Evolutionary conservation across 2,888 invertebrate genomes (phyloP).

Genomic region (Octodonta nipae): DNA sequence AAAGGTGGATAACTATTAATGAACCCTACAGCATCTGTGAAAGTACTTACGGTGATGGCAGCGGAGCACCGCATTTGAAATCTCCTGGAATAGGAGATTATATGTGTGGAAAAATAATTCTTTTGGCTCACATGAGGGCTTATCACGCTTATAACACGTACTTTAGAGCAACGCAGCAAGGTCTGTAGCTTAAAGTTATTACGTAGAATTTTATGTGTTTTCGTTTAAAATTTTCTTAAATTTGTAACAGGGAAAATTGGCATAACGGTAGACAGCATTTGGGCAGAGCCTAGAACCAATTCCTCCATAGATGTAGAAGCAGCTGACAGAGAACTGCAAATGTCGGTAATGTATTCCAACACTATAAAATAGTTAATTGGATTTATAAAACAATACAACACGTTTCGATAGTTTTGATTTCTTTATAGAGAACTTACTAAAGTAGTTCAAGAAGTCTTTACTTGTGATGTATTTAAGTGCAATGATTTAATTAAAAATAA

Average conservation of each 20-base stretch:
- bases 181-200: no score
- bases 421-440: no score
- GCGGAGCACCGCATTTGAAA: constrained; percentile 37
- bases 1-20: constrained; percentile 44
- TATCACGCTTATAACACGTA: constrained; percentile 50
- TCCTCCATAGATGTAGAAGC: constrained; percentile 40
- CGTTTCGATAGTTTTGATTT: no score
- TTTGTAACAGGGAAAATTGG: constrained; percentile 46
- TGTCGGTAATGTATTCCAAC: no score
- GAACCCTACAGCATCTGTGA: constrained; percentile 35
- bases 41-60: constrained; percentile 27
- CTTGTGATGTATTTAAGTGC: no score
- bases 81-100: constrained; percentile 47
- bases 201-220: no score
- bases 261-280: constrained; percentile 43
- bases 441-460: no score
- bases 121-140: constrained; percentile 50
- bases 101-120: constrained; percentile 46
- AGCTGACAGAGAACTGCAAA: constrained; percentile 42
- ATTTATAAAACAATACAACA: no score
- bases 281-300: constrained; percentile 41
- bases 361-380: no score
- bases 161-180: no score
- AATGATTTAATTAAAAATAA: no score
- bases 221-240: no score